Conservation (phyloP, 1,140 invertebrate genomes). For the Drosophila hydei region DNA sequence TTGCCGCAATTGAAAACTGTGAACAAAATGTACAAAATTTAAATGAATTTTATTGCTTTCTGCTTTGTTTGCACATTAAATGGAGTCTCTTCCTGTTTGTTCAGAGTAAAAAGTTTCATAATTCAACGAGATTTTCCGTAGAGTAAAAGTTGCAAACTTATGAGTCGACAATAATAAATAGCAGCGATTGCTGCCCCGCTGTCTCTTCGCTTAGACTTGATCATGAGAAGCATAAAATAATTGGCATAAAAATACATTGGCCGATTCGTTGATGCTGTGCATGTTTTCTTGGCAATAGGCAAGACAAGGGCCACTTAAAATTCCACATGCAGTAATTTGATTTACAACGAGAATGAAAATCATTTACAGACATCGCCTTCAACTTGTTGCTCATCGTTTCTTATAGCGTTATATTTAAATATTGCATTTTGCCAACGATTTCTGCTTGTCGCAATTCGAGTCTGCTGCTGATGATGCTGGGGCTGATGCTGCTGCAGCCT, state of each 20-base stretch:
- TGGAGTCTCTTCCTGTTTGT: background rate
- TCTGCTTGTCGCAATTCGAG: conserved; percentile 1
- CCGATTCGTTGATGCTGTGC: conserved; percentile 2
- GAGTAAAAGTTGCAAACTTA: background rate
- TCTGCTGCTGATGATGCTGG: background rate
- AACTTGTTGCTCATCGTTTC: conserved; percentile 11
- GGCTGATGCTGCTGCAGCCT: background rate
- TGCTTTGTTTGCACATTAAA: background rate
- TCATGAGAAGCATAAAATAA: conserved; percentile 36
- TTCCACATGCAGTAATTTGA: conserved; percentile 36
- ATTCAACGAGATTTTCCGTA: background rate
- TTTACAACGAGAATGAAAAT: background rate
- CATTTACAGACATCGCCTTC: conserved; percentile 6
- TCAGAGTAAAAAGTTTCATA: background rate
- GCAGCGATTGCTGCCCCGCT: conserved; percentile 2
- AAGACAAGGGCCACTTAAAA: conserved; percentile 46
- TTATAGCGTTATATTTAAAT: conserved; percentile 38
- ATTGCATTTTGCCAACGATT: conserved; percentile 7
- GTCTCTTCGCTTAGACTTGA: background rate
- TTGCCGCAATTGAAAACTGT: conserved; percentile 39
- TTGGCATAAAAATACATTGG: conserved; percentile 40
- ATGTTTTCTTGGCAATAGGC: conserved; percentile 34
- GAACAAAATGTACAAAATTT: conserved; percentile 46
- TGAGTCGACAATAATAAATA: conserved; percentile 2
- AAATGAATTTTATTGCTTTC: background rate